A percentile compares a stretch with the other conserved stretches of the same genome.
phyloP scores from a whole-genome alignment of 2,888 invertebrate genomes.

The Teinopalpus imperialis region DNA sequence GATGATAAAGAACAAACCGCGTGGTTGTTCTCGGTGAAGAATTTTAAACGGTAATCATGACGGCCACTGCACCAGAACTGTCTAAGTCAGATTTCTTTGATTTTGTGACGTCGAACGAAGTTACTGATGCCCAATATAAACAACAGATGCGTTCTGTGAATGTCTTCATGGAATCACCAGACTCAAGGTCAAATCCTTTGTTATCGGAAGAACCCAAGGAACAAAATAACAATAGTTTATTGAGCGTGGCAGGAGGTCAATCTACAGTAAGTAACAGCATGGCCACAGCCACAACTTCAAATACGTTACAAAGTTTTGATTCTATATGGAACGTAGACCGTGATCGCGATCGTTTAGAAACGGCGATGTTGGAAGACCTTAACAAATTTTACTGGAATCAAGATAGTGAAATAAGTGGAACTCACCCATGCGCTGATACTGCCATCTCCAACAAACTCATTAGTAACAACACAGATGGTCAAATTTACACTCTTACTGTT shows the following conservation, averaged over 20 bases:
- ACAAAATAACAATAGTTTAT: conserved; percentile 84
- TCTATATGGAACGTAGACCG: conserved; percentile 87
- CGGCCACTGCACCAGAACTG: conserved; percentile 92
- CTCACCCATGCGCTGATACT: conserved; percentile 71
- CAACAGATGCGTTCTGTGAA: conserved; percentile 86
- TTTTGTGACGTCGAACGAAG: conserved; percentile 91
- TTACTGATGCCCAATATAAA: conserved; percentile 86
- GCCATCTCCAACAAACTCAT: conserved; percentile 77
- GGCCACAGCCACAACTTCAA: conserved; percentile 67
- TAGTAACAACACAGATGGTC: conserved; percentile 87
- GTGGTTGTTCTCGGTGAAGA: conserved; percentile 66
- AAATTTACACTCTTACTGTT: conserved; percentile 93
- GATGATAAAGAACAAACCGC: conserved; percentile 51
- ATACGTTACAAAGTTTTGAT: conserved; percentile 77
- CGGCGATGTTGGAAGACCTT: conserved; percentile 90
- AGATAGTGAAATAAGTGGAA: conserved; percentile 81
- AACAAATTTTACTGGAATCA: conserved; percentile 92
- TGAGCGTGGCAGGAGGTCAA: conserved; percentile 53
- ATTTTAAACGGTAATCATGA: conserved; percentile 88
- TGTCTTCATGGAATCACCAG: conserved; percentile 84
- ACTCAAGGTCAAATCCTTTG: conserved; percentile 73
- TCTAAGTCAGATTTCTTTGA: conserved; percentile 95
- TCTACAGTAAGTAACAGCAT: conserved; percentile 50
- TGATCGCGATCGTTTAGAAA: conserved; percentile 86
- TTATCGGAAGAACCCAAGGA: conserved; percentile 79